phyloP scores from a whole-genome alignment of 2,113 vertebrate species.

The Tragelaphus buxtoni region DNA sequence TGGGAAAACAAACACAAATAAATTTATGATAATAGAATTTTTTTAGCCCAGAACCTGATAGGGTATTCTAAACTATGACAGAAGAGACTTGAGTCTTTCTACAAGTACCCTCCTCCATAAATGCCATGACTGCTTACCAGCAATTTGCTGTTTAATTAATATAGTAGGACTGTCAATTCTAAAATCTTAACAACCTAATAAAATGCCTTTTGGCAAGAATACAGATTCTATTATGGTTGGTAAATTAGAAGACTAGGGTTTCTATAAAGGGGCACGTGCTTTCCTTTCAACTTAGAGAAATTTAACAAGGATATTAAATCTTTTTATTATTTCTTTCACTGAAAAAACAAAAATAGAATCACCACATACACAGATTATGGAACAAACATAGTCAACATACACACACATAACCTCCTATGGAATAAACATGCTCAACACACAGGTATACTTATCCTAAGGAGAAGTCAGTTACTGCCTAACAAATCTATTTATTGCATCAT shows the following conservation, averaged over 20 bases:
- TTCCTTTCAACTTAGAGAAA: slow-evolving; percentile 27
- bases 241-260: slow-evolving; percentile 42
- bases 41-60: background rate
- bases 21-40: background rate
- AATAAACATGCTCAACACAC: background rate
- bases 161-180: background rate
- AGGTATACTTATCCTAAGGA: slow-evolving; percentile 38
- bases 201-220: slow-evolving; percentile 31
- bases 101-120: background rate
- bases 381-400: background rate
- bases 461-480: background rate
- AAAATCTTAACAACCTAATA: slow-evolving; percentile 63
- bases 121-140: background rate
- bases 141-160: slow-evolving; percentile 44
- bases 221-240: slow-evolving; percentile 29
- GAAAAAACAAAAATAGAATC: slow-evolving; percentile 14
- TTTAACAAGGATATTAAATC: slow-evolving; percentile 30
- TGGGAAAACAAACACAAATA: background rate
- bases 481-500: background rate
- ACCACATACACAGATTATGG: background rate
- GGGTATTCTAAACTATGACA: background rate
- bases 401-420: background rate
- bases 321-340: slow-evolving; percentile 35
- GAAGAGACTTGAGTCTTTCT: background rate
- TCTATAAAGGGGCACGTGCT: background rate